Percentiles rank a stretch among this genome's conserved stretches.
These are phyloP conservation scores for Motacilla alba DNA, from an alignment of 2,113 vertebrate species.

Conservation along the genomic window DNA sequence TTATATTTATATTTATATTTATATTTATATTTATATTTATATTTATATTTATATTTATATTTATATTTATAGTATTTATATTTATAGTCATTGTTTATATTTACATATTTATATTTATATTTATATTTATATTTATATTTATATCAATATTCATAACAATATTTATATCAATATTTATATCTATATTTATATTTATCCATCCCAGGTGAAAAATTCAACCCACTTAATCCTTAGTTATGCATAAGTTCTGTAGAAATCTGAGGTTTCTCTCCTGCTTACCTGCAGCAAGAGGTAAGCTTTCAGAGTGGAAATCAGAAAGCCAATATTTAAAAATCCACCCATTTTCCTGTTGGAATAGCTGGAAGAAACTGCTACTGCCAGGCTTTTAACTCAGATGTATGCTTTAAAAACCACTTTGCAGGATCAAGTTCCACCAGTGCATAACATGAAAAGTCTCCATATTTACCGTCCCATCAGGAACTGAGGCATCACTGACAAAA, in stretches of 20 bases:
- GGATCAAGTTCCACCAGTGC: background rate
- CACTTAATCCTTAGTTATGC: background rate
- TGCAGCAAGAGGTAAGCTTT: background rate
- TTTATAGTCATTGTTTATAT: background rate
- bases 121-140: too few species aligned
- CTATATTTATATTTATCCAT: background rate
- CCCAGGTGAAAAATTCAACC: background rate
- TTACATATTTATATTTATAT: background rate
- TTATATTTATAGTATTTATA: background rate
- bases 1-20: too few species aligned
- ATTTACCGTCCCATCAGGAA: slow-evolving; percentile 73
- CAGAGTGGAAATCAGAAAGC: background rate
- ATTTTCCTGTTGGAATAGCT: background rate
- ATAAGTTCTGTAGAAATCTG: background rate
- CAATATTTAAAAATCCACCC: background rate
- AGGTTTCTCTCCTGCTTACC: background rate
- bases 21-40: background rate
- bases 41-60: too few species aligned
- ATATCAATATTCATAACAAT: too few species aligned
- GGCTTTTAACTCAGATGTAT: background rate
- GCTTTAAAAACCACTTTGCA: background rate
- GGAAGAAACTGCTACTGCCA: background rate
- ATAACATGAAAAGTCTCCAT: background rate
- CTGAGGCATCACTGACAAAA: slow-evolving; percentile 62
- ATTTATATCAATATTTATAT: background rate